A percentile compares a stretch with the other conserved stretches of the same genome.
Evolutionary conservation across 2,888 invertebrate species (phyloP).

Genomic region (Pammene aurita): DNA sequence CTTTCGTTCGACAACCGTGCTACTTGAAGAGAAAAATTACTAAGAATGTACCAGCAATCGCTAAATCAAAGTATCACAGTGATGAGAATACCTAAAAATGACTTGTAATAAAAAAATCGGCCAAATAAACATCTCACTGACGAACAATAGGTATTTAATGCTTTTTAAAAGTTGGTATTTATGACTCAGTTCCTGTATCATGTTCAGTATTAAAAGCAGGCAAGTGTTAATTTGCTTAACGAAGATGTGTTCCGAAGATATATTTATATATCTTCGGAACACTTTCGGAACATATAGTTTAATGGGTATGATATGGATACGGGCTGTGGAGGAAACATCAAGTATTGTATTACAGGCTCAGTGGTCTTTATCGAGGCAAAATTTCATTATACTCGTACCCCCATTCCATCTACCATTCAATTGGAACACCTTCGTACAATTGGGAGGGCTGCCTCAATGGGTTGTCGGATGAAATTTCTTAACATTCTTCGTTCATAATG

Average conservation of each 20-base stretch:
- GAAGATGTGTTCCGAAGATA: conserved; percentile 78
- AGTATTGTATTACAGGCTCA: conserved; percentile 81
- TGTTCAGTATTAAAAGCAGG: conserved; percentile 52
- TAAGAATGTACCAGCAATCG: no score
- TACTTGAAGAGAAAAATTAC: no score
- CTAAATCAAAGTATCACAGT: not conserved
- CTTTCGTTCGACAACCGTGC: no score
- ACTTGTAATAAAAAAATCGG: not conserved
- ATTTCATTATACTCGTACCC: conserved; percentile 82
- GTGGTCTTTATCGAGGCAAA: conserved; percentile 79
- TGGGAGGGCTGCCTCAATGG: conserved; percentile 80
- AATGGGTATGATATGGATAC: conserved; percentile 81
- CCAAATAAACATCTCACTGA: not conserved
- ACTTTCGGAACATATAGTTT: no score
- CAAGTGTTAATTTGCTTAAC: conserved; percentile 71
- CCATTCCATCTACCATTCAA: conserved; percentile 78
- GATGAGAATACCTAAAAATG: not conserved
- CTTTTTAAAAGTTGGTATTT: not conserved
- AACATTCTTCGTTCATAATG: conserved; percentile 80
- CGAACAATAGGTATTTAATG: conserved; percentile 6
- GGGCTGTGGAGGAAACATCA: conserved; percentile 79
- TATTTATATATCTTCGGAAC: no score
- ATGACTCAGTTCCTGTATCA: conserved; percentile 1
- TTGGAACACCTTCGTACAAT: conserved; percentile 82
- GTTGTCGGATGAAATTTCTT: conserved; percentile 83